Conservation (phyloP, 2,113 vertebrate genomes). For the Anarrhichthys ocellatus region DNA sequence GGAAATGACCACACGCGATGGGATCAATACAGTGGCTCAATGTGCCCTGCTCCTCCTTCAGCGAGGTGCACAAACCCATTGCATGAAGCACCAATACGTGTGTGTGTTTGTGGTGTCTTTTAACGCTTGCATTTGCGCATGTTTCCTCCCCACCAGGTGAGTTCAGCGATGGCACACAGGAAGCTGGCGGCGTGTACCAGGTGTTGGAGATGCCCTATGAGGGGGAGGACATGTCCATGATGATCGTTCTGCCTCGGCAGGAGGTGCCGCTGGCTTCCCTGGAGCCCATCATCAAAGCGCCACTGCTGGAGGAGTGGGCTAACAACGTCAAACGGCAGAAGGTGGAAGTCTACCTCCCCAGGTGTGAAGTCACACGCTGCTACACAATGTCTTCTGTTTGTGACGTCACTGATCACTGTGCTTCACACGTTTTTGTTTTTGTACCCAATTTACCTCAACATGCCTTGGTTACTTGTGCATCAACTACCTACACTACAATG, state of each 20-base stretch:
- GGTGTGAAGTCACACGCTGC: constrained; percentile 79
- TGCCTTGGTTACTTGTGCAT: background rate
- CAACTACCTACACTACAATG: background rate
- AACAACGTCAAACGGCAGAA: constrained; percentile 97
- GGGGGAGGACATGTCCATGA: constrained; percentile 94
- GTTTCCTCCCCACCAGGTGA: constrained; percentile 86
- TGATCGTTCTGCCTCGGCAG: constrained; percentile 94
- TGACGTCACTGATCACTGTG: background rate
- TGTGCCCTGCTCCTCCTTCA: constrained; percentile 13
- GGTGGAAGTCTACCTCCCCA: constrained; percentile 96
- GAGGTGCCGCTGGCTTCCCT: constrained; percentile 93
- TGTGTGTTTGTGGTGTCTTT: background rate
- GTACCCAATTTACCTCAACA: background rate
- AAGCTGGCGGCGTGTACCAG: constrained; percentile 97
- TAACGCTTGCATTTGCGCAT: background rate
- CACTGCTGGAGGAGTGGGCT: constrained; percentile 95
- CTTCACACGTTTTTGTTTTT: background rate
- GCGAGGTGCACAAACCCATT: background rate
- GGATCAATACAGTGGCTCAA: constrained; percentile 37
- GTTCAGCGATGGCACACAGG: constrained; percentile 97
- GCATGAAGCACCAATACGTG: background rate
- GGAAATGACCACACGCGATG: constrained; percentile 13
- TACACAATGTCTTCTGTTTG: background rate
- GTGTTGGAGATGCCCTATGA: constrained; percentile 98
- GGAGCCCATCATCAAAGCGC: constrained; percentile 93